phyloP scores from a whole-genome alignment of 2,797 vertebrate species.

The Notamacropus eugenii region DNA sequence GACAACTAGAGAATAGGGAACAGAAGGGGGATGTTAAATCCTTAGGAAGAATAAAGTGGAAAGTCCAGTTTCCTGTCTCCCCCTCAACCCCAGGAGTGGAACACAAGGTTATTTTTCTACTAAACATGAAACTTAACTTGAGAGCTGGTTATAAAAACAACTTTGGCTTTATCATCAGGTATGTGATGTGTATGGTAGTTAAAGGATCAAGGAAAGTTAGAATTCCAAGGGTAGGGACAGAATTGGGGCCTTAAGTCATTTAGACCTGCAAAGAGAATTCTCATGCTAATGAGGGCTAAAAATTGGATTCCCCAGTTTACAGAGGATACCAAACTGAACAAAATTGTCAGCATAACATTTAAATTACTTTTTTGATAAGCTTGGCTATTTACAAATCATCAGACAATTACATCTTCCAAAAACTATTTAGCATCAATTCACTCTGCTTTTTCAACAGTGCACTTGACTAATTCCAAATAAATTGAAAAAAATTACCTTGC shows the following conservation, averaged over 20 bases:
- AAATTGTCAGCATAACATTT: slow-evolving; percentile 89
- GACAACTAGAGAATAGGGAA: neutral
- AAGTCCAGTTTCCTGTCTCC: neutral
- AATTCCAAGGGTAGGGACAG: slow-evolving; percentile 61
- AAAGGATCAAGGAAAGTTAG: slow-evolving; percentile 78
- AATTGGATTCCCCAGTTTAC: slow-evolving; percentile 86
- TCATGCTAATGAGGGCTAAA: slow-evolving; percentile 85
- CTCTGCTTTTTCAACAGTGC: slow-evolving; percentile 87
- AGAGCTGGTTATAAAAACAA: slow-evolving; percentile 38
- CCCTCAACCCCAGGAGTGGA: neutral
- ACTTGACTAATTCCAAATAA: slow-evolving; percentile 90
- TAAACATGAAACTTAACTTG: neutral
- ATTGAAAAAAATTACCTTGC: slow-evolving; percentile 88
- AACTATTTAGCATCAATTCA: slow-evolving; percentile 91
- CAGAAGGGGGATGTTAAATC: neutral
- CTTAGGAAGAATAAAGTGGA: neutral
- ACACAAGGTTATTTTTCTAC: neutral
- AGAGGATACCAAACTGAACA: slow-evolving; percentile 85
- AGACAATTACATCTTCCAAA: slow-evolving; percentile 91
- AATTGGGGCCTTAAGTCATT: slow-evolving; percentile 77
- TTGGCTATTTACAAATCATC: slow-evolving; percentile 90
- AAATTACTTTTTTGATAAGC: slow-evolving; percentile 90
- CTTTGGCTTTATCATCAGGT: slow-evolving; percentile 32
- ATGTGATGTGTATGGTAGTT: slow-evolving; percentile 50
- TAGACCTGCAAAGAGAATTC: slow-evolving; percentile 83